Conservation (phyloP, 2,113 vertebrate genomes). For the Australoheros scitulus region DNA sequence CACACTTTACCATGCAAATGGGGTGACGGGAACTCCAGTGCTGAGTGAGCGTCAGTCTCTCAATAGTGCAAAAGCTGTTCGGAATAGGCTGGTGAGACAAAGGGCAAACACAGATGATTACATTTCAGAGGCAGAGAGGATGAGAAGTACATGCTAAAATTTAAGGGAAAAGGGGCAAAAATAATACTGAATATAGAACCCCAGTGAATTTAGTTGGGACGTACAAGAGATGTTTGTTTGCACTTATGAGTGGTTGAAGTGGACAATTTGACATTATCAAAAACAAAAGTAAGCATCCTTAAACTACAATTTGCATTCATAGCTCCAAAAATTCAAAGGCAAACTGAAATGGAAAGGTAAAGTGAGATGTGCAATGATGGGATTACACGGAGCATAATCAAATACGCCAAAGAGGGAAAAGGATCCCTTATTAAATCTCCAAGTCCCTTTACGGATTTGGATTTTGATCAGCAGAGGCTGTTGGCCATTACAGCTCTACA, state of each 20-base stretch:
- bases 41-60: constrained; percentile 51
- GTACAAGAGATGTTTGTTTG: constrained; percentile 20
- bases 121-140: constrained; percentile 34
- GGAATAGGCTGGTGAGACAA: constrained; percentile 49
- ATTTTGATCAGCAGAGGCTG: constrained; percentile 51
- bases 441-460: constrained; percentile 12
- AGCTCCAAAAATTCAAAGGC: not conserved
- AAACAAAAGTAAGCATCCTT: not conserved
- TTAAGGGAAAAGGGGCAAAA: not conserved
- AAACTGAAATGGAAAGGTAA: not conserved
- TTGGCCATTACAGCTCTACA: constrained; percentile 28
- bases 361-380: constrained; percentile 39
- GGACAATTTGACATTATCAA: not conserved
- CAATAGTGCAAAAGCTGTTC: constrained; percentile 3
- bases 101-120: constrained; percentile 28
- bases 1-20: constrained; percentile 52
- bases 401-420: not conserved
- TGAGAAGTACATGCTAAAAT: not conserved
- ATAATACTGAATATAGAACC: not conserved
- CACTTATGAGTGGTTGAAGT: not conserved
- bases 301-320: not conserved
- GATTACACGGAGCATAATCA: constrained; percentile 29
- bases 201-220: not conserved
- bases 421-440: constrained; percentile 22
- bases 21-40: constrained; percentile 52